Evolutionary conservation across 2,797 vertebrate species (phyloP), one percentile per base, ranked within the genome.

Genomic region (Steatocranus sp.): DNA sequence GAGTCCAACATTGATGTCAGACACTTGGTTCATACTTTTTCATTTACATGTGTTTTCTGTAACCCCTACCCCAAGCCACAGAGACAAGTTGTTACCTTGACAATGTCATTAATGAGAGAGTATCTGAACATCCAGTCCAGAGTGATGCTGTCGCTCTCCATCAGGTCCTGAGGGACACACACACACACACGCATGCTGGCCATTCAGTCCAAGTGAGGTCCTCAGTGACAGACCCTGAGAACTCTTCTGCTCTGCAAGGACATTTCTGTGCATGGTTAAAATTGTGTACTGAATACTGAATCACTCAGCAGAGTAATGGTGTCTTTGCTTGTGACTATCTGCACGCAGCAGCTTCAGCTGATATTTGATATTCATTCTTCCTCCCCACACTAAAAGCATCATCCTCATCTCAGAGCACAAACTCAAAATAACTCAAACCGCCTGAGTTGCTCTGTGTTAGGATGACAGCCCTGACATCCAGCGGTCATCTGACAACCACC

Each of bases 41-140:
- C 30, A 78, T 0, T 75, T 53, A 61, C 4, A 53, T 20, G 17
- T 17, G 17, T 49, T 48, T 12, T 32, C 15, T n/a, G 17, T 11
- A 38, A 10, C 49, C 15, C 74, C 61, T 8, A 7, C 25, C 58
- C 58, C 50, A 18, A 27, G 15, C 50, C 46, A 48, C 2, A 70
- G 23, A 4, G 10, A n/a, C 20, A 82, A 30, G 46, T 15, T 2
- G 66, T 78, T 85, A 98, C 98, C 97, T 98, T 98, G 79, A 99
- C 97, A 0, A 98, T 98, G 92, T 98, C 98, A 1, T 89, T 96
- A 92, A 97, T 98, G 83, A 99, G 97, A 1, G 98, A 99, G 83
- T 98, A 98, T 86, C 97, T 96, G 90, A 99, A 99, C 97, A 98
- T 97, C 98, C 98, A 99, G 90, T 99, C 98, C 93, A 99, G 87